Conservation (phyloP, 2,113 vertebrate genomes). For the Oreochromis spilurus region DNA sequence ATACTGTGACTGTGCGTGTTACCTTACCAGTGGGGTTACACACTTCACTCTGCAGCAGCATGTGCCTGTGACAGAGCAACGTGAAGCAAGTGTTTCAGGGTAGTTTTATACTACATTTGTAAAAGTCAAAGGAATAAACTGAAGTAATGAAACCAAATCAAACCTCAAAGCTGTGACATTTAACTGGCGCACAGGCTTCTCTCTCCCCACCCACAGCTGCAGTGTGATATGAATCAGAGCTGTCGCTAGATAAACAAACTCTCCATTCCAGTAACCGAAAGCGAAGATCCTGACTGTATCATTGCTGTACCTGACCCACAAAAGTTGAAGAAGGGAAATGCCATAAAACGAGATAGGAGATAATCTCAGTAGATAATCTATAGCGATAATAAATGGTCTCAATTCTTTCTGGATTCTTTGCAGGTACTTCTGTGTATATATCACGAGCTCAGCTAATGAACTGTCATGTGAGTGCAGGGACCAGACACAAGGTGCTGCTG, state of each 20-base stretch:
- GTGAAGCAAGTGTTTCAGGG: not conserved
- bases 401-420: not conserved
- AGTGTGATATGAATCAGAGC: not conserved
- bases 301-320: not conserved
- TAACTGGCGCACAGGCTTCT: not conserved
- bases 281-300: not conserved
- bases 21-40: not conserved
- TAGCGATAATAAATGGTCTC: not conserved
- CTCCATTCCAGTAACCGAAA: not conserved
- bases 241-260: not conserved
- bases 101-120: not conserved
- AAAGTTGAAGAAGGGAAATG: not conserved
- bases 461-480: slow-evolving; percentile 93
- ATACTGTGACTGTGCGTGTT: not conserved
- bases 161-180: not conserved
- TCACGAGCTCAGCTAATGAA: slow-evolving; percentile 95
- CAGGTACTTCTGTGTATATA: slow-evolving; percentile 94
- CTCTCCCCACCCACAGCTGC: not conserved
- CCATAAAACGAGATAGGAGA: not conserved
- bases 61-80: not conserved
- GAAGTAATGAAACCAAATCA: not conserved
- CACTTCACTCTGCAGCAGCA: not conserved
- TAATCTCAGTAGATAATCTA: not conserved
- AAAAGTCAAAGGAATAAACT: not conserved
- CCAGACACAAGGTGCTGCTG: slow-evolving; percentile 91